Evolutionary conservation across 2,797 vertebrate species (phyloP).

Genomic region (Lacerta agilis): DNA sequence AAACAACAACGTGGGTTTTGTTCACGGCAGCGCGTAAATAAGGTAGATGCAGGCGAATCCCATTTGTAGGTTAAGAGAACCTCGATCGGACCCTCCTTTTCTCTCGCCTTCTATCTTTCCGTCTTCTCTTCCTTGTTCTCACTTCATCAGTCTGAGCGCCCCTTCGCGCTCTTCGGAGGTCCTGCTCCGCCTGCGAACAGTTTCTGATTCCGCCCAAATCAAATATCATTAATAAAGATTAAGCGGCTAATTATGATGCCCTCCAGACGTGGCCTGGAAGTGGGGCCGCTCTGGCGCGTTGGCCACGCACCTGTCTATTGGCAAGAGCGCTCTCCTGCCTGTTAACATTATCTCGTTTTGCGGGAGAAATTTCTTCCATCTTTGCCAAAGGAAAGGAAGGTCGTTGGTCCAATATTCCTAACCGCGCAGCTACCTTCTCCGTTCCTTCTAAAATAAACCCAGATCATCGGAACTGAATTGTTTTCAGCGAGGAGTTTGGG

Average conservation of each 20-base stretch:
- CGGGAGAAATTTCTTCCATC: conserved; percentile 40
- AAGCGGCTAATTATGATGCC: neutral
- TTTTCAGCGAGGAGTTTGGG: conserved; percentile 61
- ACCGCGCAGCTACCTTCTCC: conserved; percentile 25
- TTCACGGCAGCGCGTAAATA: too few relatives aligned
- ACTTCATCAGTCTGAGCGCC: too few relatives aligned
- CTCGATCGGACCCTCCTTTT: neutral
- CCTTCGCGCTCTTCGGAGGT: neutral
- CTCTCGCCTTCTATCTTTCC: too few relatives aligned
- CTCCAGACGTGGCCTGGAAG: neutral
- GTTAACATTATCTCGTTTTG: neutral
- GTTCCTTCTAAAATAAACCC: conserved; percentile 47
- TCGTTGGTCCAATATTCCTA: conserved; percentile 38
- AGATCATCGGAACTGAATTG: conserved; percentile 72
- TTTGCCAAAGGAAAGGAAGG: conserved; percentile 43
- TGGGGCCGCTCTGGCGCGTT: neutral
- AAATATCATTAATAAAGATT: neutral
- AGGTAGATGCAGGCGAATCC: neutral
- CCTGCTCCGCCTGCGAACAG: neutral
- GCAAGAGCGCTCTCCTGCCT: neutral
- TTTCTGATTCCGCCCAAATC: neutral
- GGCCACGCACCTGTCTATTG: conserved; percentile 24
- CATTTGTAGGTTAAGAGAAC: neutral
- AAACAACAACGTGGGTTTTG: too few relatives aligned
- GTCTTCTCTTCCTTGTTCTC: too few relatives aligned